Evolutionary conservation across 2,797 vertebrate species (phyloP), one percentile per base, ranked within the genome.

Genomic region (Fundulus diaphanus): DNA sequence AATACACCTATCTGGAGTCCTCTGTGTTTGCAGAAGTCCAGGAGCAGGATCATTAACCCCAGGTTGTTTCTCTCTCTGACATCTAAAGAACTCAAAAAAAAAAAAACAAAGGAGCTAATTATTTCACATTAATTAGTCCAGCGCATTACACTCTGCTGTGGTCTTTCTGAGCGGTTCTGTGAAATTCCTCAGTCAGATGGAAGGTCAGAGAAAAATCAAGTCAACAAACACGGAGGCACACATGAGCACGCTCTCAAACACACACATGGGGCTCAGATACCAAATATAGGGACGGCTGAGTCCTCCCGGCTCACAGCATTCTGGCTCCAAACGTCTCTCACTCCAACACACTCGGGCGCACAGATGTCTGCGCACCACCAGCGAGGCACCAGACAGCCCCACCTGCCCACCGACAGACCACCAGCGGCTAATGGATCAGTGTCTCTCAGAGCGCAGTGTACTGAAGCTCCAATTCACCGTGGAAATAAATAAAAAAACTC

Each of bases 111-210:
- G 42, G 5, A 82, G 72, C 48, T 74, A 68, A 76, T 86, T 75
- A 83, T 83, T 68, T 82, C 71, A 78, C 71, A 77, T 73, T 81
- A 78, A 79, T 68, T 85, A 77, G 72, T 82, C 79, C 13, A 48
- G 68, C 87, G 84, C 69, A 75, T 85, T 82, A 73, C 24, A 35
- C 72, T 78, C 78, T 6, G 49, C 75, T 76, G 78, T 72, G 66
- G 48, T 74, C 68, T 81, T 85, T 85, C 81, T 85, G 82, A 71
- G 77, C n/a, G 12, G 44, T 68, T 79, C 79, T 81, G 88, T 85
- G 75, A 92, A 92, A 94, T 92, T 82, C 84, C 88, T 89, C 85
- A 86, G 57, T 80, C n/a, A 76, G 72, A 75, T 42, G 80, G 29
- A 80, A 88, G 83, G 82, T 89, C 80, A 91, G 40, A 79, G 63